Evolutionary conservation across 2,888 invertebrate genomes (phyloP).

Genomic region (Lepidocyrtinus sp.): DNA sequence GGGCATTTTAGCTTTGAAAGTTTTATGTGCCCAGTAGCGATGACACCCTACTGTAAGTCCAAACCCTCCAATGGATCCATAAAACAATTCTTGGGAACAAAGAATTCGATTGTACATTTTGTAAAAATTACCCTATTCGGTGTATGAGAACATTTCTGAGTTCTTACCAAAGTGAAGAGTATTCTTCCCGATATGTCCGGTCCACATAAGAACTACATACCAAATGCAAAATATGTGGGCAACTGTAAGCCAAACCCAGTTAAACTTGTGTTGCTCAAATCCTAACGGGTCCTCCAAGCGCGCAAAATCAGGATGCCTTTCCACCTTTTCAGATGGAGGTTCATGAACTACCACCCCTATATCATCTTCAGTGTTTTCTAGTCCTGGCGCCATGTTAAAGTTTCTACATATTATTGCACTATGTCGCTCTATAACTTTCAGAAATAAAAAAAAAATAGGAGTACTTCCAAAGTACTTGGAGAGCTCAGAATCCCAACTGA

Average conservation of each 20-base stretch:
- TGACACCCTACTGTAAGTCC: slow-evolving; percentile 51
- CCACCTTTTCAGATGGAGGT: no score
- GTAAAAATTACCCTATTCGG: background rate
- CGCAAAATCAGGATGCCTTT: no score
- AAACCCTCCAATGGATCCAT: slow-evolving; percentile 28
- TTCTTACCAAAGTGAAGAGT: slow-evolving; percentile 33
- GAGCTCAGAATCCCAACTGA: no score
- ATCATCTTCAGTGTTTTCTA: background rate
- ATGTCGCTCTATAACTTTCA: no score
- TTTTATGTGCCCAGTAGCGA: slow-evolving; percentile 29
- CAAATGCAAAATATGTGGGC: slow-evolving; percentile 30
- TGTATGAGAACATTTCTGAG: background rate
- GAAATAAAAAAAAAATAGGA: background rate
- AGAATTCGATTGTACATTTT: background rate
- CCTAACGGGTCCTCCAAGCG: no score
- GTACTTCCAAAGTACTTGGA: no score
- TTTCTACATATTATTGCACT: background rate
- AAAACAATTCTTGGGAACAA: slow-evolving; percentile 15
- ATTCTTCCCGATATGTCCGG: background rate
- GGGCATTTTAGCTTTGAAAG: slow-evolving; percentile 10
- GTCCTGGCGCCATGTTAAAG: background rate
- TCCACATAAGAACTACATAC: background rate
- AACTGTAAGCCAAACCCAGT: slow-evolving; percentile 27
- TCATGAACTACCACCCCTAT: no score
- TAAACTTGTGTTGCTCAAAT: slow-evolving; percentile 39